A percentile compares a stretch with the other conserved stretches of the same genome.
phyloP scores from a whole-genome alignment of 2,797 vertebrate genomes.

The Hozukius guyotensis region DNA sequence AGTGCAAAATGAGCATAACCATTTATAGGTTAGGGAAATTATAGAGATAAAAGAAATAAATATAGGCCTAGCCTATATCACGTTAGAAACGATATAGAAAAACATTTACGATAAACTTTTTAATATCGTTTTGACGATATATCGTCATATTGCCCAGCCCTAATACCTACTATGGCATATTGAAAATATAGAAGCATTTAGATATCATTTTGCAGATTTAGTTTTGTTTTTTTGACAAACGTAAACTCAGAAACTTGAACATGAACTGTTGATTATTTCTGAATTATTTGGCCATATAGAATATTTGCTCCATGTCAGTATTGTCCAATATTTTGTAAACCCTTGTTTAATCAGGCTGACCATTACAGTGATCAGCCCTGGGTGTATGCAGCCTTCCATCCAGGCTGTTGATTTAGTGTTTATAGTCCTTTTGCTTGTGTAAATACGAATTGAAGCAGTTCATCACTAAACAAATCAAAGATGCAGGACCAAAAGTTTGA shows the following conservation, averaged over 20 bases:
- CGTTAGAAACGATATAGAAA: too few relatives aligned
- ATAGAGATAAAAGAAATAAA: too few relatives aligned
- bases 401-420: background rate
- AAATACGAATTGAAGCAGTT: background rate
- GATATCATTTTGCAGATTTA: background rate
- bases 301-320: background rate
- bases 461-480: background rate
- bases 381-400: background rate
- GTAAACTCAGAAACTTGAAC: background rate
- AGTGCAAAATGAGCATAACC: too few relatives aligned
- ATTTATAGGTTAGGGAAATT: too few relatives aligned
- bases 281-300: background rate
- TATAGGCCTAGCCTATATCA: too few relatives aligned
- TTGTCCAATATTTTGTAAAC: background rate
- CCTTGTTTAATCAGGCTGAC: background rate
- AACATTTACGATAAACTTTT: background rate
- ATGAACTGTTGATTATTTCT: background rate
- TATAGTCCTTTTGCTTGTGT: background rate
- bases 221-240: background rate
- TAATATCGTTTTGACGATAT: background rate
- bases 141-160: too few relatives aligned
- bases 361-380: background rate
- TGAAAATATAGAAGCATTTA: too few relatives aligned
- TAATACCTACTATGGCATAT: too few relatives aligned
- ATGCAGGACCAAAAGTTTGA: background rate